Percentiles rank a stretch among this genome's conserved stretches.
phyloP scores from a whole-genome alignment of 1,140 invertebrate species.

The Portunus trituberculatus region DNA sequence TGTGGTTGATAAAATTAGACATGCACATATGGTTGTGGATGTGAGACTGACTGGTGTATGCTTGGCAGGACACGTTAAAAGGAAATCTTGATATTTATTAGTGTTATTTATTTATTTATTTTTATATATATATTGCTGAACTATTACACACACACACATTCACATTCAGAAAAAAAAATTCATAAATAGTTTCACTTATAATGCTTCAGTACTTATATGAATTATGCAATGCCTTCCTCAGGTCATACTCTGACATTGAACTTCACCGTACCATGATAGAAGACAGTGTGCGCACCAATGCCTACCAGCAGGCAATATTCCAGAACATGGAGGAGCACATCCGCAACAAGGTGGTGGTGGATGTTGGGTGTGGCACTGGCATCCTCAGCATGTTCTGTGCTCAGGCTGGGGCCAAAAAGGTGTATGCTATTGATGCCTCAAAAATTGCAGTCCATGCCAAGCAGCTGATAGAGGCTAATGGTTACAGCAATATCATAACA shows the following conservation, averaged over 20 bases:
- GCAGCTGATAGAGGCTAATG: constrained; percentile 81
- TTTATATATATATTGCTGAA: too few species aligned
- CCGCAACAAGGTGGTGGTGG: constrained; percentile 89
- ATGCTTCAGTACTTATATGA: too few species aligned
- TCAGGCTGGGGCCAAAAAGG: constrained; percentile 94
- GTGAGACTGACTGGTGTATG: too few species aligned
- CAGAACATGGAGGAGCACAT: constrained; percentile 85
- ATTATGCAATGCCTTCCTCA: constrained; percentile 66
- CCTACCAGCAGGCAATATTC: constrained; percentile 95
- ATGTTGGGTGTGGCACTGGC: constrained; percentile 98
- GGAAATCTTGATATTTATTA: too few species aligned
- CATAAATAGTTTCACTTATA: background rate
- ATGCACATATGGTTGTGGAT: too few species aligned
- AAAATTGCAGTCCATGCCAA: constrained; percentile 92
- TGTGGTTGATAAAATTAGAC: too few species aligned
- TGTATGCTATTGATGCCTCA: constrained; percentile 96
- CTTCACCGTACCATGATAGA: constrained; percentile 98
- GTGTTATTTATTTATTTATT: too few species aligned
- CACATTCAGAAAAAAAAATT: background rate
- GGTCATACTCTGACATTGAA: constrained; percentile 97
- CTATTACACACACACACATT: too few species aligned
- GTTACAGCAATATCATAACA: constrained; percentile 74
- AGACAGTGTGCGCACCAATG: constrained; percentile 94
- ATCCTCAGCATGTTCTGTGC: constrained; percentile 98
- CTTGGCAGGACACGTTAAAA: too few species aligned